A percentile compares a stretch with the other conserved stretches of the same genome.
These are phyloP conservation scores for Cataglyphis livida DNA, from an alignment of 2,888 invertebrate genomes.

Conservation along the genomic window DNA sequence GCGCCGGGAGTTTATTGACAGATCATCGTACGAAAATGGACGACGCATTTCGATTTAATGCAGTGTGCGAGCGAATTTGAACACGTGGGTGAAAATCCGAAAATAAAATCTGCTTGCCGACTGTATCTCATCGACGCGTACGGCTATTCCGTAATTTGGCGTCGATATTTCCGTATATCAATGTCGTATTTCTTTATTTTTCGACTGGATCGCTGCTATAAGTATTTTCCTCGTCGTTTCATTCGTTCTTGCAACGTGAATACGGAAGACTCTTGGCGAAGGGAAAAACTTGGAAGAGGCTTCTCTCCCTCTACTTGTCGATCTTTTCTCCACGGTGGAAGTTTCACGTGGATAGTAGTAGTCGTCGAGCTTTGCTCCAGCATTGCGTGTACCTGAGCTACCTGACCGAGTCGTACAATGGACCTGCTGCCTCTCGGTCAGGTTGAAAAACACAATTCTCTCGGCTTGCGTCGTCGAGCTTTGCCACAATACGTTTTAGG, in stretches of 20 bases:
- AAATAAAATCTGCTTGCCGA: conserved; percentile 53
- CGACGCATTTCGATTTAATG: conserved; percentile 38
- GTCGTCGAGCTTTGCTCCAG: conserved; percentile 39
- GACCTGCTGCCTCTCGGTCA: conserved; percentile 45
- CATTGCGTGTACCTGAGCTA: conserved; percentile 31
- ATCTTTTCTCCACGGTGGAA: conserved; percentile 9
- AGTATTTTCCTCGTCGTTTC: conserved; percentile 5
- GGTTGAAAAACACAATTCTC: conserved; percentile 40
- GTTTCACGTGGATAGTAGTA: neutral
- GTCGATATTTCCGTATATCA: neutral
- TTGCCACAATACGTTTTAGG: conserved; percentile 43
- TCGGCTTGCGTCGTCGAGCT: conserved; percentile 56
- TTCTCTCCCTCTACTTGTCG: neutral
- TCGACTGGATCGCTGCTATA: neutral
- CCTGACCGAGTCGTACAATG: conserved; percentile 62
- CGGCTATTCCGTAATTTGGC: neutral
- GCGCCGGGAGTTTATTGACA: conserved; percentile 57
- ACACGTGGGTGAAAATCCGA: conserved; percentile 50
- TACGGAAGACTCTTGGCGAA: neutral
- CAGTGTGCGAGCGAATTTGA: conserved; percentile 32
- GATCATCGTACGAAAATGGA: conserved; percentile 42
- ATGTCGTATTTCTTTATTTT: neutral
- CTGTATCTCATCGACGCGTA: conserved; percentile 10
- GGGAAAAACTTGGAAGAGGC: neutral
- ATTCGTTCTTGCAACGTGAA: neutral